Percentiles rank a stretch among this genome's conserved stretches.
Evolutionary conservation across 2,797 vertebrate species (phyloP).

Genomic region (Gila robusta): DNA sequence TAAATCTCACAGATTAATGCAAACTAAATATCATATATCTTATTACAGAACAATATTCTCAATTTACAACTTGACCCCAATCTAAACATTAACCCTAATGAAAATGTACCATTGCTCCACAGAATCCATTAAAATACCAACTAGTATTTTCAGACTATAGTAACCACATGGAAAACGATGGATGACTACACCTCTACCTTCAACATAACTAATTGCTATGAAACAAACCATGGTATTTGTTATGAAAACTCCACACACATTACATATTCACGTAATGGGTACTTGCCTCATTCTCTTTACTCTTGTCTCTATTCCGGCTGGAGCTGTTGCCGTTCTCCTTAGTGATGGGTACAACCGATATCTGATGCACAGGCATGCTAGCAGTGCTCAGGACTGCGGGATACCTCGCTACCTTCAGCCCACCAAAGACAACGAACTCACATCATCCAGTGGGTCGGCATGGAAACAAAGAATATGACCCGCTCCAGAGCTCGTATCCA

Average conservation of each 20-base stretch:
- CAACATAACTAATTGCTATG: not conserved
- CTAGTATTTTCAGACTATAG: not conserved
- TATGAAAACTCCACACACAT: not conserved
- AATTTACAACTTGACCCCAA: not conserved
- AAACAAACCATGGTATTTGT: constrained; percentile 6
- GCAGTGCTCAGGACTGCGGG: constrained; percentile 67
- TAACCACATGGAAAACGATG: not conserved
- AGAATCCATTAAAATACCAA: not conserved
- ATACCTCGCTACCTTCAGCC: constrained; percentile 41
- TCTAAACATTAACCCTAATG: not conserved
- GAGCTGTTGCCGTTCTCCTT: constrained; percentile 83
- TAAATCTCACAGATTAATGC: not conserved
- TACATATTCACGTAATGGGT: not conserved
- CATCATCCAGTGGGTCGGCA: constrained; percentile 35
- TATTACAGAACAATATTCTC: not conserved
- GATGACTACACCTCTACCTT: not conserved
- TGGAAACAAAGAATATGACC: constrained; percentile 15
- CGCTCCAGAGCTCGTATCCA: not conserved
- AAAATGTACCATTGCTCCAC: not conserved
- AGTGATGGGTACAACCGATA: constrained; percentile 87
- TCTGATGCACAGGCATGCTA: constrained; percentile 94
- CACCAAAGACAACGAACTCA: constrained; percentile 20
- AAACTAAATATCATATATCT: not conserved
- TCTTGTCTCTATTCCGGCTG: constrained; percentile 89
- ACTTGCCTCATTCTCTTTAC: constrained; percentile 85